Percentiles rank a stretch among this genome's conserved stretches.
These are phyloP conservation scores for Dastarcus helophoroides DNA, from an alignment of 2,888 invertebrate genomes.

Conservation along the genomic window DNA sequence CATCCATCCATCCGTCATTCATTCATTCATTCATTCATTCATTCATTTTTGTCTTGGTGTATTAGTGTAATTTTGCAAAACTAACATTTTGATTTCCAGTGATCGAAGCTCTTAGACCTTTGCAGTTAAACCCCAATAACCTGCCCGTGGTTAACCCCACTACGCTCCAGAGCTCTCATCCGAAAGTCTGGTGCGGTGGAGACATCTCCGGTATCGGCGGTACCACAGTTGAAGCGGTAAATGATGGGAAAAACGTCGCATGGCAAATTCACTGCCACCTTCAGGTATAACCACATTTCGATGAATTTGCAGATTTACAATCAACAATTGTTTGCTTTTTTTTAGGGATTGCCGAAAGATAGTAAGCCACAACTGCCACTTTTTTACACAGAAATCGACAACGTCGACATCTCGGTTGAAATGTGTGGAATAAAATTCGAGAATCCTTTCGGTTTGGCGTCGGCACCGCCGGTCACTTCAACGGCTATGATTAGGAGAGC, in stretches of 20 bases:
- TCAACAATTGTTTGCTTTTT: slow-evolving; percentile 7
- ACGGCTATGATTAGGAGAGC: slow-evolving; percentile 90
- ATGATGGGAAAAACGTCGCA: slow-evolving; percentile 95
- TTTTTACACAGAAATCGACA: slow-evolving; percentile 86
- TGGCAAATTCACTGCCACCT: slow-evolving; percentile 90
- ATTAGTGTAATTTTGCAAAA: no score
- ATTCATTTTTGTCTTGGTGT: no score
- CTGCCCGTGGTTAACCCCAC: slow-evolving; percentile 65
- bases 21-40: no score
- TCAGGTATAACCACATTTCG: no score
- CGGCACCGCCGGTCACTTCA: slow-evolving; percentile 92
- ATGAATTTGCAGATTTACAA: slow-evolving; percentile 2
- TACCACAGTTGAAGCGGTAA: slow-evolving; percentile 96
- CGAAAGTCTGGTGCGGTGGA: slow-evolving; percentile 85
- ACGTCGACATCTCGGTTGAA: slow-evolving; percentile 86
- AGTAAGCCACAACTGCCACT: slow-evolving; percentile 69
- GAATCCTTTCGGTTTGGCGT: slow-evolving; percentile 95
- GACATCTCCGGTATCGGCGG: slow-evolving; percentile 91
- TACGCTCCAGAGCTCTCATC: slow-evolving; percentile 69
- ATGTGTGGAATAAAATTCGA: slow-evolving; percentile 89
- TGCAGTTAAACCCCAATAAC: slow-evolving; percentile 67
- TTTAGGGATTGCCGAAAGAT: slow-evolving; percentile 46
- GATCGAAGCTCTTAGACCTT: slow-evolving; percentile 61
- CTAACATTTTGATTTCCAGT: slow-evolving; percentile 43
- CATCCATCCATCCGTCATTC: no score